Evolutionary conservation across 2,888 invertebrate genomes (phyloP).

Genomic region (Globia sparganii): DNA sequence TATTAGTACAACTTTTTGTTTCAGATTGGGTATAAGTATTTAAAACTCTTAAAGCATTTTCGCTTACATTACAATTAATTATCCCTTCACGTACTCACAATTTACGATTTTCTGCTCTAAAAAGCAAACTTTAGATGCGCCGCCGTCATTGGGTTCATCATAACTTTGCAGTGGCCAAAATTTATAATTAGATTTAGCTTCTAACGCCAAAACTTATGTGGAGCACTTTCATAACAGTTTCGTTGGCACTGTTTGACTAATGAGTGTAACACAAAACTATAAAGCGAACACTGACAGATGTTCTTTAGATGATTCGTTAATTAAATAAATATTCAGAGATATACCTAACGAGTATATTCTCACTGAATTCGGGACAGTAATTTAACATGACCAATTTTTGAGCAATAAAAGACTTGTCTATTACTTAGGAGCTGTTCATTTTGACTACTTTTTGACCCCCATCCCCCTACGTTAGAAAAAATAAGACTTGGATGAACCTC

Average conservation of each 20-base stretch:
- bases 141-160: conserved; percentile 61
- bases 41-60: not conserved
- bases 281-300: conserved; percentile 58
- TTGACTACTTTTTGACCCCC: no score
- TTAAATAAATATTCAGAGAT: conserved; percentile 48
- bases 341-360: conserved; percentile 4
- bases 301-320: conserved; percentile 53
- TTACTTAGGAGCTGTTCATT: no score
- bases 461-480: no score
- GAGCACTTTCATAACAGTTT: conserved; percentile 79
- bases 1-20: not conserved
- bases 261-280: conserved; percentile 70
- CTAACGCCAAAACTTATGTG: conserved; percentile 79
- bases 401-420: not conserved
- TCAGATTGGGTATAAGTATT: not conserved
- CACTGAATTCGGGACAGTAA: conserved; percentile 20
- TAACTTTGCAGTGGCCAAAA: conserved; percentile 78
- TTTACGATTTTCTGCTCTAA: conserved; percentile 56
- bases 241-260: conserved; percentile 77
- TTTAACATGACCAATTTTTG: conserved; percentile 5
- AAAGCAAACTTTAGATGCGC: conserved; percentile 48
- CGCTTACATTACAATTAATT: conserved; percentile 35
- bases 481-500: no score
- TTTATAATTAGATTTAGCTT: conserved; percentile 76
- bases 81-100: conserved; percentile 41